Conservation (phyloP, 2,113 vertebrate genomes). For the Coptodon bakossiorum region DNA sequence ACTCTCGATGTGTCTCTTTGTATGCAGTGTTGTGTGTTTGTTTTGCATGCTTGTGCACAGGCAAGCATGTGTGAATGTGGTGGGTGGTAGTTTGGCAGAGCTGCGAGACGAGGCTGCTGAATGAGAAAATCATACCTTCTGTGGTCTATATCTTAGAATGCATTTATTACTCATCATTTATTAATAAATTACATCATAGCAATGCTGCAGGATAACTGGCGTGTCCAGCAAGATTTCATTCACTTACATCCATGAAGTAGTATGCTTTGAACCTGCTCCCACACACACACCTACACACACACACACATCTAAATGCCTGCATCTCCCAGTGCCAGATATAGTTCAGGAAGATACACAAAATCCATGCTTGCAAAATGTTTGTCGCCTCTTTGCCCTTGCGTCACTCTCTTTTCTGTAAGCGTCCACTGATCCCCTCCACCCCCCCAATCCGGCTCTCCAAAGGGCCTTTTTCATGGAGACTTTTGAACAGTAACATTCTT, state of each 20-base stretch:
- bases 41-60: slow-evolving; percentile 6
- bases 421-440: neutral
- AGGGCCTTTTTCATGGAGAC: slow-evolving; percentile 1
- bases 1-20: slow-evolving; percentile 36
- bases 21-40: slow-evolving; percentile 18
- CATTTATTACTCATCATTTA: slow-evolving; percentile 59
- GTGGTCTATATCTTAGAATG: slow-evolving; percentile 29
- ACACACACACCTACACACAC: neutral
- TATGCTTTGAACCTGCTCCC: slow-evolving; percentile 18
- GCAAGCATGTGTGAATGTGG: slow-evolving; percentile 22
- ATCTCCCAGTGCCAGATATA: slow-evolving; percentile 1
- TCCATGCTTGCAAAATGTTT: slow-evolving; percentile 48
- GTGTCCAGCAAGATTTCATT: slow-evolving; percentile 32
- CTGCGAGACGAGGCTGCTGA: slow-evolving; percentile 50
- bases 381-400: slow-evolving; percentile 54
- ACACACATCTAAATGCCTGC: neutral
- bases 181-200: slow-evolving; percentile 48
- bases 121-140: slow-evolving; percentile 55
- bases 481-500: slow-evolving; percentile 43
- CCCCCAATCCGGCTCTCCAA: neutral
- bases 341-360: slow-evolving; percentile 23
- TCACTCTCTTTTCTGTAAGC: slow-evolving; percentile 45
- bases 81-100: slow-evolving; percentile 57
- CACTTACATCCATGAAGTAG: slow-evolving; percentile 8
- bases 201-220: slow-evolving; percentile 6